These are phyloP conservation scores for Drosophila kepulauana DNA, from an alignment of 1,140 invertebrate species.

Conservation along the genomic window DNA sequence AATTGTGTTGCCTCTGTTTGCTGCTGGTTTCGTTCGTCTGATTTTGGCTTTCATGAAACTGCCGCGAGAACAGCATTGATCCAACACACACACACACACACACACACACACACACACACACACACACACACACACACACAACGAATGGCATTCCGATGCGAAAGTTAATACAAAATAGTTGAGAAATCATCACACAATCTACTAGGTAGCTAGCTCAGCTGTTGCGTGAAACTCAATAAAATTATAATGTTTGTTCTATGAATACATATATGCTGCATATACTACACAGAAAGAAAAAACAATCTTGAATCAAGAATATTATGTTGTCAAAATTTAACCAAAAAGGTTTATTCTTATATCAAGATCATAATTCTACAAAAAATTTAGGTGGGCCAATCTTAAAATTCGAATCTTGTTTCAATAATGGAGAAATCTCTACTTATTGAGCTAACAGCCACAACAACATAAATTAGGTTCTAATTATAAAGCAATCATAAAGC, in stretches of 20 bases:
- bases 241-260: background rate
- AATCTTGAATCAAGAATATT: no score
- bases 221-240: slow-evolving; percentile 47
- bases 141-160: background rate
- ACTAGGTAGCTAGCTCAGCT: slow-evolving; percentile 21
- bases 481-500: no score
- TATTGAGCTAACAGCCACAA: no score
- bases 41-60: slow-evolving; percentile 53
- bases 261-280: slow-evolving; percentile 1
- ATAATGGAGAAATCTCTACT: no score
- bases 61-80: background rate
- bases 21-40: slow-evolving; percentile 17
- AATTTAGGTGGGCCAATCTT: no score
- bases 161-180: background rate
- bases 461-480: no score
- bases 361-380: no score
- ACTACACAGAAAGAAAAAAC: background rate
- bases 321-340: no score
- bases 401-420: no score
- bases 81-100: background rate
- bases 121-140: no score
- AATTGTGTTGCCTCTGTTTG: slow-evolving; percentile 8
- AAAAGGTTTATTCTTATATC: no score
- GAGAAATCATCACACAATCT: background rate
- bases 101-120: background rate